Conservation (phyloP, 37 sponge, comb jelly and placozoan genomes). For the Eunapius fragilis region DNA sequence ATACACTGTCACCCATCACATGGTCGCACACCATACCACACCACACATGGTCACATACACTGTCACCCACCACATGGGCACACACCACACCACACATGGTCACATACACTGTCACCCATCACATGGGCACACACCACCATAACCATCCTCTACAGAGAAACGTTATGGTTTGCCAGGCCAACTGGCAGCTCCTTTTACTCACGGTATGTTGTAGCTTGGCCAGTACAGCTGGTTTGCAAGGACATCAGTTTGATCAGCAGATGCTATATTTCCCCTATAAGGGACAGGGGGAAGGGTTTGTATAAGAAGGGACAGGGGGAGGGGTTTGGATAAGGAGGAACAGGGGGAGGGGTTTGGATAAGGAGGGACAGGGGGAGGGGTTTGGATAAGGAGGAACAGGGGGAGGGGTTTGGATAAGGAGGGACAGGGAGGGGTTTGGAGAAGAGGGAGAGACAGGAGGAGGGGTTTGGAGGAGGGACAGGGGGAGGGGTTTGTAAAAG, state of each 20-base stretch:
- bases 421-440: not conserved
- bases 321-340: no score
- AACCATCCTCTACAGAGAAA: not conserved
- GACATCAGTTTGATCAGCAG: slow-evolving; percentile 75
- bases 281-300: not conserved
- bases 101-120: no score
- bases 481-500: not conserved
- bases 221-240: slow-evolving; percentile 80
- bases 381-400: not conserved
- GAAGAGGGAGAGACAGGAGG: slow-evolving; percentile 1
- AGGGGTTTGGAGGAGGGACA: slow-evolving; percentile 48
- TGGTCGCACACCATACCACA: not conserved
- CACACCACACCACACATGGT: no score
- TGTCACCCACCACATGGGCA: not conserved
- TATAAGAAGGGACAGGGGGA: no score
- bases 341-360: not conserved
- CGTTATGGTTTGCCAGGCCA: not conserved
- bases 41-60: not conserved
- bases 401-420: no score
- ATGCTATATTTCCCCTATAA: slow-evolving; percentile 26
- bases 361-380: not conserved
- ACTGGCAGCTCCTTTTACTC: not conserved
- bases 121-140: no score
- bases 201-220: slow-evolving; percentile 97
- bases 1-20: not conserved